phyloP scores from a whole-genome alignment of 1,140 invertebrate species.

The Procambarus clarkii region DNA sequence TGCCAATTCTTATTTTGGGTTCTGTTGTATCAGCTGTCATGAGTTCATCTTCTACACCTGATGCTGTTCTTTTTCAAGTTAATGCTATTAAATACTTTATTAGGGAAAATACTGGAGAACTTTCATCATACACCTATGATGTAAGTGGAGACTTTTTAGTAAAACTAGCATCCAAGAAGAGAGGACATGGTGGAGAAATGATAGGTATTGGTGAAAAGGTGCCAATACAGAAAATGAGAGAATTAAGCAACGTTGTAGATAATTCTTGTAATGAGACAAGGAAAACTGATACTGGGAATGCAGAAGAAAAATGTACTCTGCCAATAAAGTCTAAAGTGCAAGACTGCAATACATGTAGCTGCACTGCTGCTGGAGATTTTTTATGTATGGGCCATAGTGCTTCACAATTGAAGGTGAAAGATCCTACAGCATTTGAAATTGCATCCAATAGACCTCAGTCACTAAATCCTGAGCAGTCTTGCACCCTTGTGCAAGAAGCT shows the following conservation, averaged over 20 bases:
- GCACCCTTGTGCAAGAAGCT: background rate
- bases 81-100: conserved; percentile 64
- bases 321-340: background rate
- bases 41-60: conserved; percentile 33
- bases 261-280: background rate
- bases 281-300: background rate
- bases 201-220: conserved; percentile 60
- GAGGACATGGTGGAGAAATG: conserved; percentile 59
- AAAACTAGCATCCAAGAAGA: conserved; percentile 55
- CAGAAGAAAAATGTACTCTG: background rate
- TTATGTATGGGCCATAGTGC: conserved; percentile 42
- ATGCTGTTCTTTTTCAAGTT: conserved; percentile 38
- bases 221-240: conserved; percentile 48
- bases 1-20: conserved; percentile 52
- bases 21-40: conserved; percentile 57
- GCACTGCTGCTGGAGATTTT: conserved; percentile 38
- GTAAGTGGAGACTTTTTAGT: conserved; percentile 42
- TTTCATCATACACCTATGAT: conserved; percentile 59
- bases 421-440: background rate
- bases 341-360: conserved; percentile 21
- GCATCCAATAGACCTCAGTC: background rate
- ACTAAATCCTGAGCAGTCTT: background rate
- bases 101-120: conserved; percentile 53
- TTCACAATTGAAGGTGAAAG: background rate
- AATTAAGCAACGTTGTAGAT: background rate